Evolutionary conservation across 92 coral and sea anemone genomes (phyloP).

Genomic region (Chrysogorgia sp.): DNA sequence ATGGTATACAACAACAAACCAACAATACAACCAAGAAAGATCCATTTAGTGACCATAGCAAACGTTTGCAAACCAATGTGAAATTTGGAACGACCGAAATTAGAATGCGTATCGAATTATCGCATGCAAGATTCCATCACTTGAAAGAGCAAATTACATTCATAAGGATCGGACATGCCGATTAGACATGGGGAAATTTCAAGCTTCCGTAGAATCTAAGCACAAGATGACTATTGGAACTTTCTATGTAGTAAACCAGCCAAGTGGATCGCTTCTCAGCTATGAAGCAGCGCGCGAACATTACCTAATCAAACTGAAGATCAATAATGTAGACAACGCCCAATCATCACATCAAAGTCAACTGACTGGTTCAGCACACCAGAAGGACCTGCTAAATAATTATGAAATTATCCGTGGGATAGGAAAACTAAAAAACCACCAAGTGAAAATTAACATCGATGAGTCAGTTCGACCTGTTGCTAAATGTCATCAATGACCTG

Average conservation of each 20-base stretch:
- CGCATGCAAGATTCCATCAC: not conserved
- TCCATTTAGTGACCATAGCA: too few species aligned
- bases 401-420: not conserved
- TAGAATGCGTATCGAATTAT: not conserved
- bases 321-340: not conserved
- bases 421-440: not conserved
- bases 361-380: not conserved
- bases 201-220: not conserved
- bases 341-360: not conserved
- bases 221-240: constrained; percentile 1
- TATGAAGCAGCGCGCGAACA: constrained; percentile 1
- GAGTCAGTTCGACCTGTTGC: not conserved
- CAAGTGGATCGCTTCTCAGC: not conserved
- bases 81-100: constrained; percentile 2
- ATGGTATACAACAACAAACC: too few species aligned
- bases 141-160: not conserved
- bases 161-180: not conserved
- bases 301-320: not conserved
- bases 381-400: not conserved
- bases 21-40: too few species aligned
- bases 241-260: not conserved
- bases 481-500: constrained; percentile 13
- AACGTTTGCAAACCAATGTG: too few species aligned
- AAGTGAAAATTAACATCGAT: constrained; percentile 3
- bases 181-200: not conserved